phyloP scores from a whole-genome alignment of 2,888 invertebrate genomes.

The Actias luna region DNA sequence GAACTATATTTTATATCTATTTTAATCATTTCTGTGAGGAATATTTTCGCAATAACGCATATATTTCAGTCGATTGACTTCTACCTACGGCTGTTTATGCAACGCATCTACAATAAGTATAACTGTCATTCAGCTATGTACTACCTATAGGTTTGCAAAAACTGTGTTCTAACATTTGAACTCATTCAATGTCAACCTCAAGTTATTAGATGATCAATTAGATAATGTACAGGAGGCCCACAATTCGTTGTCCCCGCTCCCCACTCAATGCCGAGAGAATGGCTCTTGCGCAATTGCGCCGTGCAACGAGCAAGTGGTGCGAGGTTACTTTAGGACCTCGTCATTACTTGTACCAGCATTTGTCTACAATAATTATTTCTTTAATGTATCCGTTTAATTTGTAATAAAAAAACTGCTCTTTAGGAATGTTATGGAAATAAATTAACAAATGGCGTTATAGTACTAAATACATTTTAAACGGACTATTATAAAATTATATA shows the following conservation, averaged over 20 bases:
- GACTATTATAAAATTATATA: no score
- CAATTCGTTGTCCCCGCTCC: constrained; percentile 55
- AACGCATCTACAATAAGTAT: no score
- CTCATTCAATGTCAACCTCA: constrained; percentile 16
- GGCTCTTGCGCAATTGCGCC: constrained; percentile 56
- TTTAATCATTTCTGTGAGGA: not conserved
- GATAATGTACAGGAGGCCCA: constrained; percentile 30
- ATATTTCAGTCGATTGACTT: no score
- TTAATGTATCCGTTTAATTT: constrained; percentile 17
- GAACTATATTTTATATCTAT: not conserved
- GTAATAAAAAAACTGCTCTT: no score
- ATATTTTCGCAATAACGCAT: no score
- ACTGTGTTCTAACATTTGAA: constrained; percentile 2
- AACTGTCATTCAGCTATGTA: no score
- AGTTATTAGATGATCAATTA: constrained; percentile 24
- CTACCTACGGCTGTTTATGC: no score
- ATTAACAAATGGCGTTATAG: no score
- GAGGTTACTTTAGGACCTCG: constrained; percentile 72
- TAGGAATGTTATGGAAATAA: no score
- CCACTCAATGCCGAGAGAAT: constrained; percentile 77
- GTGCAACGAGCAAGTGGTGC: constrained; percentile 64
- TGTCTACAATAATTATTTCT: not conserved
- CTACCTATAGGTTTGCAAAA: not conserved
- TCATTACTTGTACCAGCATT: constrained; percentile 24
- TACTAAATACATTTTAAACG: no score